These are phyloP conservation scores for Cyprinodon brontotheroides DNA, from an alignment of 2,113 vertebrate species.

Conservation along the genomic window DNA sequence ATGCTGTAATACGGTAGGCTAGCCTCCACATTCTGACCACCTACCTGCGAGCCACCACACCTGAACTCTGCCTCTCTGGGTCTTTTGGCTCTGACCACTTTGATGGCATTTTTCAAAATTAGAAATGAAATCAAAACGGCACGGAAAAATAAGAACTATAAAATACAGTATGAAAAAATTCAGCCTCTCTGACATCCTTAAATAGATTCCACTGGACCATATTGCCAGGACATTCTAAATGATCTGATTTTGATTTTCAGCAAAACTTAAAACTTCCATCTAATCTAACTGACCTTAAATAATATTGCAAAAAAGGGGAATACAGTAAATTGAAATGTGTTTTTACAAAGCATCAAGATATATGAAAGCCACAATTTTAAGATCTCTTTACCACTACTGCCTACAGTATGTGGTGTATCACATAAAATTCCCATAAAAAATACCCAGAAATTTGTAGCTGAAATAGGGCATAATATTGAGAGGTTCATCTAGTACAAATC, in stretches of 20 bases:
- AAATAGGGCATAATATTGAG: not conserved
- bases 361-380: not conserved
- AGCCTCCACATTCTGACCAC: too few species aligned
- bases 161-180: not conserved
- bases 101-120: too few species aligned
- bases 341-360: not conserved
- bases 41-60: too few species aligned
- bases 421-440: not conserved
- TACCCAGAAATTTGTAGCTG: not conserved
- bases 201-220: not conserved
- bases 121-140: too few species aligned
- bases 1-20: too few species aligned
- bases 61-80: too few species aligned
- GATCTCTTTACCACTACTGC: not conserved
- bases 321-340: not conserved
- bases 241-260: not conserved
- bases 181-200: not conserved
- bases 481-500: not conserved
- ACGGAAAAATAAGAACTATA: too few species aligned
- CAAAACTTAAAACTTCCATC: not conserved
- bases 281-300: not conserved
- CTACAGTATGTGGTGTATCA: not conserved
- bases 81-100: too few species aligned
- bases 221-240: not conserved
- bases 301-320: not conserved